Evolutionary conservation across 2,888 invertebrate species (phyloP).

Genomic region (Dendrolimus houi): DNA sequence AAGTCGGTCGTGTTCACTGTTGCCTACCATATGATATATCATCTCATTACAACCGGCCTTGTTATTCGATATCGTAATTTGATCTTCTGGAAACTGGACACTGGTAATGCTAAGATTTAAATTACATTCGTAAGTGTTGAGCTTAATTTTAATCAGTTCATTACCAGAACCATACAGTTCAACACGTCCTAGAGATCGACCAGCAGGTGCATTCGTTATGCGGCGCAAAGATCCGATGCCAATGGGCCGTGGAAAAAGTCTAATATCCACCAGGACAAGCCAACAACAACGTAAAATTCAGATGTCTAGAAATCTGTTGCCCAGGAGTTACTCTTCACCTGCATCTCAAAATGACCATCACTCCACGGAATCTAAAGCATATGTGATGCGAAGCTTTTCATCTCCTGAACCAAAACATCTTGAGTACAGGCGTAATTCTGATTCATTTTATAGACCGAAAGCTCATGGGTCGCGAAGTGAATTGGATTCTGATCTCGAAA

Average conservation of each 20-base stretch:
- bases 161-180: constrained; percentile 30
- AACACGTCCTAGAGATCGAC: constrained; percentile 32
- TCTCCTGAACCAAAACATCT: constrained; percentile 55
- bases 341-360: constrained; percentile 43
- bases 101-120: constrained; percentile 47
- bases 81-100: constrained; percentile 47
- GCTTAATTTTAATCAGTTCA: constrained; percentile 39
- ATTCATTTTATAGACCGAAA: constrained; percentile 50
- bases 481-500: constrained; percentile 60
- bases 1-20: constrained; percentile 56
- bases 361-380: constrained; percentile 26
- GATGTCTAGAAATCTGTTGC: constrained; percentile 42
- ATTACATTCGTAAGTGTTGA: constrained; percentile 41
- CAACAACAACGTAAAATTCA: constrained; percentile 54
- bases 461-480: constrained; percentile 53
- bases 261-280: constrained; percentile 54
- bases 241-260: constrained; percentile 42
- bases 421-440: constrained; percentile 48
- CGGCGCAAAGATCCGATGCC: constrained; percentile 49
- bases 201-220: constrained; percentile 29
- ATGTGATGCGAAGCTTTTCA: constrained; percentile 56
- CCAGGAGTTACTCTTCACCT: constrained; percentile 63
- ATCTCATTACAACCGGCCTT: constrained; percentile 54
- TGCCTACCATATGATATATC: constrained; percentile 67
- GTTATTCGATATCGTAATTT: constrained; percentile 59